Conservation (phyloP, 2,888 invertebrate genomes). For the Melitaea athalia region DNA sequence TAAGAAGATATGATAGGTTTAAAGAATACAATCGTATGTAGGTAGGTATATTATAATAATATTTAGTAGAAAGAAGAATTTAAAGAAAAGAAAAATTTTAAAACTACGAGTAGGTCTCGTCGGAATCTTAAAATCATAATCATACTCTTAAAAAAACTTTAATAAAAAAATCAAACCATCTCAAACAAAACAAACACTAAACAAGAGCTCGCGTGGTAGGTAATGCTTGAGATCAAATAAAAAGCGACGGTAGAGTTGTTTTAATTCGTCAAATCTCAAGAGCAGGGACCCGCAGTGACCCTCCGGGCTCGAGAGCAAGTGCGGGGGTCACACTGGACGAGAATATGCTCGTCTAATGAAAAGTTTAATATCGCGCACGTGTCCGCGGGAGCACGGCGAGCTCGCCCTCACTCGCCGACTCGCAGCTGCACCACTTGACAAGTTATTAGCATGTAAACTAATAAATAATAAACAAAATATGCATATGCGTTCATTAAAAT, state of each 20-base stretch:
- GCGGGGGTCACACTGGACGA: slow-evolving; percentile 48
- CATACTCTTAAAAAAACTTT: no score
- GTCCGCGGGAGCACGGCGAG: slow-evolving; percentile 39
- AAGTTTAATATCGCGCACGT: slow-evolving; percentile 78
- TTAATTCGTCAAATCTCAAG: slow-evolving; percentile 31
- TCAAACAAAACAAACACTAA: neutral
- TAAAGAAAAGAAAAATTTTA: no score
- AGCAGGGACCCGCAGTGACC: slow-evolving; percentile 38
- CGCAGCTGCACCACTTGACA: neutral
- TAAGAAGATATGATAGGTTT: no score
- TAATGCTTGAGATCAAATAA: neutral
- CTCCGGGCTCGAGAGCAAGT: slow-evolving; percentile 50
- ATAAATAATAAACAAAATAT: neutral
- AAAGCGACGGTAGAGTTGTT: slow-evolving; percentile 11
- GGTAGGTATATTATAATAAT: no score
- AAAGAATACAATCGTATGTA: no score
- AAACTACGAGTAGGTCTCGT: no score
- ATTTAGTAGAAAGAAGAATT: no score
- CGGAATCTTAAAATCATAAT: no score
- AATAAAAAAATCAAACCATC: no score
- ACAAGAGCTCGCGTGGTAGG: neutral
- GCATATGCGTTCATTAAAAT: no score
- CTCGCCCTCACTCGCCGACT: slow-evolving; percentile 2
- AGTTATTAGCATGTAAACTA: neutral
- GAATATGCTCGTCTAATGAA: slow-evolving; percentile 57